These are phyloP conservation scores for Malurus alboscapulatus DNA, from an alignment of 2,113 vertebrate species.

Conservation along the genomic window DNA sequence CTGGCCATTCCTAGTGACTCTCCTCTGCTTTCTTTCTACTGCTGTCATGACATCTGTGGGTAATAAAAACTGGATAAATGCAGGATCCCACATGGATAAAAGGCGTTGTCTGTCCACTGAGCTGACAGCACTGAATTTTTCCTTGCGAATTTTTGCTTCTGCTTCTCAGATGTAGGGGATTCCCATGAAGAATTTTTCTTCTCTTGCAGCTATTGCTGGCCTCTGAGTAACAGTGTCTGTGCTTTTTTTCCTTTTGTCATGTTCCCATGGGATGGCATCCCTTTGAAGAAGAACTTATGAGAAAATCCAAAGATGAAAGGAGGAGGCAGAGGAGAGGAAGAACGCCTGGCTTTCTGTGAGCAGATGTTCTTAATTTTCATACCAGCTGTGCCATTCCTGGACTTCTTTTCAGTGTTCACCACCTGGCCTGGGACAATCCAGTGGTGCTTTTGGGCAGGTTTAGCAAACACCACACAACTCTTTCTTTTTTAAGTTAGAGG, in stretches of 20 bases:
- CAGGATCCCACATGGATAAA: slow-evolving; percentile 13
- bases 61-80: neutral
- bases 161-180: slow-evolving; percentile 53
- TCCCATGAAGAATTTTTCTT: slow-evolving; percentile 66
- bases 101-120: neutral
- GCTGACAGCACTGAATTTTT: neutral
- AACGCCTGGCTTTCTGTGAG: neutral
- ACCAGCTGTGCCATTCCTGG: neutral
- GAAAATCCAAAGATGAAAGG: slow-evolving; percentile 47
- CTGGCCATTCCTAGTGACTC: neutral
- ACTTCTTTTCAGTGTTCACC: neutral
- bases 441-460: slow-evolving; percentile 26
- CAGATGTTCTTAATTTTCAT: slow-evolving; percentile 26
- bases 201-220: slow-evolving; percentile 42
- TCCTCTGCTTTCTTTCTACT: neutral
- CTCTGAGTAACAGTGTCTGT: slow-evolving; percentile 48
- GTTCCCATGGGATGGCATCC: slow-evolving; percentile 47
- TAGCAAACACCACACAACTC: neutral
- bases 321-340: neutral
- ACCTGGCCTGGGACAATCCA: neutral
- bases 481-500: slow-evolving; percentile 4
- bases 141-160: slow-evolving; percentile 45
- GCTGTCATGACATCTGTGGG: neutral
- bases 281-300: slow-evolving; percentile 26
- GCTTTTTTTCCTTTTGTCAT: slow-evolving; percentile 6